A percentile compares a stretch with the other conserved stretches of the same genome.
Evolutionary conservation across 2,113 vertebrate genomes (phyloP).

Genomic region (Silurus glanis): DNA sequence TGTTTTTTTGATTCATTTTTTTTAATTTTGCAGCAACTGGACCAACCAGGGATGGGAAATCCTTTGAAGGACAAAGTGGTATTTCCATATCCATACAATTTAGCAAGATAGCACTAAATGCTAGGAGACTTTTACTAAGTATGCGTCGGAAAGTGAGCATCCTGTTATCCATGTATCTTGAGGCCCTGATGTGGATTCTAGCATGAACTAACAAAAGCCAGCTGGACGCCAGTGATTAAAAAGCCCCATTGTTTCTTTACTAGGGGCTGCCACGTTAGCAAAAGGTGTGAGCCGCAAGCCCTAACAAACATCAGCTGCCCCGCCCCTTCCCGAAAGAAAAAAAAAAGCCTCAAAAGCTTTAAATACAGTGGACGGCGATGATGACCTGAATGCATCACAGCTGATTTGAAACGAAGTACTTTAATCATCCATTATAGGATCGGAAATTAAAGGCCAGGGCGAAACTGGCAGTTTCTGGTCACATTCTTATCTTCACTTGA

Average conservation of each 20-base stretch:
- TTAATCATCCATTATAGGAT: slow-evolving; percentile 46
- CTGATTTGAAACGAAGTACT: slow-evolving; percentile 28
- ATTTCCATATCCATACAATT: slow-evolving; percentile 17
- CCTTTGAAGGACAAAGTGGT: background rate
- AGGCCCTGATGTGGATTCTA: slow-evolving; percentile 62
- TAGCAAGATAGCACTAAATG: slow-evolving; percentile 42
- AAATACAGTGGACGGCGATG: slow-evolving; percentile 60
- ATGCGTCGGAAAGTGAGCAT: slow-evolving; percentile 51
- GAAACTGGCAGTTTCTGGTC: slow-evolving; percentile 1
- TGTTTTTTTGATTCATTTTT: too few relatives aligned
- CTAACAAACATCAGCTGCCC: slow-evolving; percentile 55
- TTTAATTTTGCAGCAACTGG: background rate
- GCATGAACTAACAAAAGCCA: slow-evolving; percentile 56
- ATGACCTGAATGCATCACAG: slow-evolving; percentile 53
- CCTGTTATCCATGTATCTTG: slow-evolving; percentile 54
- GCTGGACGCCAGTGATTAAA: slow-evolving; percentile 59
- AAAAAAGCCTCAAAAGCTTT: slow-evolving; percentile 49
- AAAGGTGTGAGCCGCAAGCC: slow-evolving; percentile 64
- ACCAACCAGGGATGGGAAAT: background rate
- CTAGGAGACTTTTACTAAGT: slow-evolving; percentile 30
- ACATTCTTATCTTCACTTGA: background rate
- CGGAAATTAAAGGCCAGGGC: background rate
- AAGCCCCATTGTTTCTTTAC: slow-evolving; percentile 64
- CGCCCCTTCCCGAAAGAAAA: slow-evolving; percentile 10
- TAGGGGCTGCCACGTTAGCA: slow-evolving; percentile 58